Conservation (phyloP, 2,888 invertebrate genomes). For the Subacronicta megacephala region DNA sequence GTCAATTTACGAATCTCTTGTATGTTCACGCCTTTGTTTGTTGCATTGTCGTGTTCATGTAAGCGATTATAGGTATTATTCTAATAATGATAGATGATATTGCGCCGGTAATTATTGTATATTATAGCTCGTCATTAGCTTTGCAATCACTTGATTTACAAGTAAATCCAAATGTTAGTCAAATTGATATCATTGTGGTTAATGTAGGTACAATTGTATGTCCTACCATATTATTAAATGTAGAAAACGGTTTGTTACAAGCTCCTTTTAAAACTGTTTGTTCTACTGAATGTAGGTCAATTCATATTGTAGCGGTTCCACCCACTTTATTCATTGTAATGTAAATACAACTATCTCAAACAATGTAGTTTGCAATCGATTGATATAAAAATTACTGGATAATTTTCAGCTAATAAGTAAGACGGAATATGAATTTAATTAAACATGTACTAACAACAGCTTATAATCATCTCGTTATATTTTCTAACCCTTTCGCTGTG, state of each 20-base stretch:
- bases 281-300: constrained; percentile 1
- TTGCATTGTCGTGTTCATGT: constrained; percentile 42
- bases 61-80: constrained; percentile 37
- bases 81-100: constrained; percentile 42
- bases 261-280: background rate
- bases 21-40: constrained; percentile 78
- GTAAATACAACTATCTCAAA: constrained; percentile 2
- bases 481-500: constrained; percentile 21
- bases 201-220: constrained; percentile 1
- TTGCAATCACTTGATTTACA: constrained; percentile 11
- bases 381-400: constrained; percentile 19
- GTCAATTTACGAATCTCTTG: constrained; percentile 80
- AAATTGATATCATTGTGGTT: constrained; percentile 14
- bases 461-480: constrained; percentile 36
- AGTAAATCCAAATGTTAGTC: constrained; percentile 16
- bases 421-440: constrained; percentile 26
- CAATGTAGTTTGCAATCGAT: constrained; percentile 11
- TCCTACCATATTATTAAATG: background rate
- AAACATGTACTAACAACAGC: constrained; percentile 39
- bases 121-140: constrained; percentile 14
- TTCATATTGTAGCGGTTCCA: background rate
- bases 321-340: constrained; percentile 6
- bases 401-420: constrained; percentile 32
- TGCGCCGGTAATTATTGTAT: constrained; percentile 32
- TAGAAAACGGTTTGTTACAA: constrained; percentile 7